Evolutionary conservation across 2,797 vertebrate species (phyloP).

Genomic region (Sebastes steindachneri): DNA sequence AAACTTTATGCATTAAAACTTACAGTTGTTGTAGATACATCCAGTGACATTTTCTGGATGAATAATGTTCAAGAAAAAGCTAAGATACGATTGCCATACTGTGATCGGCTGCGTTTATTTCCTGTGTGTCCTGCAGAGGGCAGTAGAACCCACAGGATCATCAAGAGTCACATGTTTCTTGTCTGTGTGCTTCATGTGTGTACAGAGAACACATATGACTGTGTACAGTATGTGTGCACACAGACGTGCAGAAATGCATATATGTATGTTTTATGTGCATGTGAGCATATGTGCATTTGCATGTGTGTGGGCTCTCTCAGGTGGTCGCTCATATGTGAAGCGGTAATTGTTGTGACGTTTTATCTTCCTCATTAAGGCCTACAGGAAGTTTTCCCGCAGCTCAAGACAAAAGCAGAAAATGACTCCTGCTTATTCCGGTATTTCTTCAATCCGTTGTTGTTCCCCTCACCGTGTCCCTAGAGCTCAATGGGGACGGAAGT

Average conservation of each 20-base stretch:
- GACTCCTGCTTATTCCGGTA: conserved; percentile 37
- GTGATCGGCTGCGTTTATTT: not conserved
- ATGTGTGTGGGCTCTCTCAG: conserved; percentile 32
- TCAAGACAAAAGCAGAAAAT: conserved; percentile 54
- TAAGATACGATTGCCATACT: not conserved
- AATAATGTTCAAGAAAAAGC: not conserved
- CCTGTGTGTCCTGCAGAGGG: conserved; percentile 67
- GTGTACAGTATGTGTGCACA: conserved; percentile 2
- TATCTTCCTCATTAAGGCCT: conserved; percentile 49
- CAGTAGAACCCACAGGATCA: conserved; percentile 61
- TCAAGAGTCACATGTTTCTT: not conserved
- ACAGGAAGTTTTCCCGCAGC: conserved; percentile 46
- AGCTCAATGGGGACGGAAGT: conserved; percentile 64
- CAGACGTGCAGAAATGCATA: conserved; percentile 4
- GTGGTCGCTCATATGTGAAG: conserved; percentile 55
- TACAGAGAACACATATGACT: not conserved
- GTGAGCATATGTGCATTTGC: conserved; percentile 46
- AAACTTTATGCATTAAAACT: not conserved
- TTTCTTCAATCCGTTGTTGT: conserved; percentile 34
- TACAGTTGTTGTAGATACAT: not conserved
- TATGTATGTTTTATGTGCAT: conserved; percentile 35
- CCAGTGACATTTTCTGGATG: not conserved
- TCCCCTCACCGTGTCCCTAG: conserved; percentile 45
- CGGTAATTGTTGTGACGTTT: conserved; percentile 45
- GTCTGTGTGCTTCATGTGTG: not conserved